Base-by-base conservation (phyloP, 2,888 invertebrate species). In the Dioctria linearis region DNA sequence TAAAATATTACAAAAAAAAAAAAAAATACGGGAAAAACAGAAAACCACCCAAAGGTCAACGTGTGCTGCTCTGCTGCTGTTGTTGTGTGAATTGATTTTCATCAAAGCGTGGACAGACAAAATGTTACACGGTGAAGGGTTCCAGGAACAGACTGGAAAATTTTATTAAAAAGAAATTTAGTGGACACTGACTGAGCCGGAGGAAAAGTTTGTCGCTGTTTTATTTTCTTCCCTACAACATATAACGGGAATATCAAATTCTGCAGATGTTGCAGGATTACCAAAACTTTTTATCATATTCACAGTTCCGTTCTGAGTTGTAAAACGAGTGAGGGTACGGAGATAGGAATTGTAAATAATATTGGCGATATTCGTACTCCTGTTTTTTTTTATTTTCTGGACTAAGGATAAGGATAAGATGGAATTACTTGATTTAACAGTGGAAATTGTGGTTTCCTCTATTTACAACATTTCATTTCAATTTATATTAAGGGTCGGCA, bases 151-250 rank as follows among this genome's bases (percentile, higher is more conserved):
- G 61, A 71, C 49, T 71, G 71, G 25, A 39, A 79, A 61, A 79
- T 79, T 71, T 79, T 79, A 79, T 79, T 79, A 79, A 79, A 79
- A 79, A 79, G 79, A 79, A 79, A 79, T 79, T 79, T 79, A 79
- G 79, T 71, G 71, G 59, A 73, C 57, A 73, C 25, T 25, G 25
- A 25, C 25, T 25, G 40, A 73, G 25, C 59, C n/a, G 51, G 13
- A 13, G 57, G 25, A 73, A 73, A 73, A 73, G 73, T 73, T 73
- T 54, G 57, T 71, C 39, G 40, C 39, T 73, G 59, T 42, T 73
- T 73, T 73, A 73, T 73, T 73, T 54, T 59, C 25, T 54, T 59
- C 25, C 43, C 57, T 42, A 40, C 25, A 25, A 25, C 25, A 25
- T 25, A 57, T n/a, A 73, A 73, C 73, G 57, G 40, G 59, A 73